These are phyloP conservation scores for Stegostoma tigrinum DNA, from an alignment of 2,113 vertebrate genomes.

Conservation along the genomic window DNA sequence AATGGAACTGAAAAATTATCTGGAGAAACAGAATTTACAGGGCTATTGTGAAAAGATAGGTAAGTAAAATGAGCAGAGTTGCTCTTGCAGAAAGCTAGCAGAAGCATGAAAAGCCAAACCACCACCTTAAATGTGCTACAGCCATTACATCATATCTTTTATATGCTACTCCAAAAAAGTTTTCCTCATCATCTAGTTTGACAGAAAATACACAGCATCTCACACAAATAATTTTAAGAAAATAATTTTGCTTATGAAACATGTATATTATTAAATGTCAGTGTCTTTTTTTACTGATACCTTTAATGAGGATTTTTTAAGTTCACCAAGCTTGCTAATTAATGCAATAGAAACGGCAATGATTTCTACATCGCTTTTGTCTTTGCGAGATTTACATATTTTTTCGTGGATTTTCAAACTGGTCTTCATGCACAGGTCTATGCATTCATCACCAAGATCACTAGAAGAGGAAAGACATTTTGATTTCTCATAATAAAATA, in stretches of 20 bases:
- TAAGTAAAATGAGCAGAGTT: too few relatives aligned
- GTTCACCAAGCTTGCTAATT: background rate
- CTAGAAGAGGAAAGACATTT: background rate
- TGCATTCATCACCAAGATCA: too few relatives aligned
- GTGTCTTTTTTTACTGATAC: background rate
- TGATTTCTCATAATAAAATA: background rate
- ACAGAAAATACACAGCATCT: background rate
- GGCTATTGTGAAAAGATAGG: too few relatives aligned
- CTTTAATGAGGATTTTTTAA: background rate
- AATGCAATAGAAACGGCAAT: background rate
- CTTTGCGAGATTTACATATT: background rate
- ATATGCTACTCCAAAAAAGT: background rate
- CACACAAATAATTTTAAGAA: background rate
- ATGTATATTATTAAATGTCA: background rate
- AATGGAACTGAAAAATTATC: background rate
- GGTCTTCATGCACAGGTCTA: slow-evolving; percentile 39
- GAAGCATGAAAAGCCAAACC: too few relatives aligned
- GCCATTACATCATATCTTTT: background rate
- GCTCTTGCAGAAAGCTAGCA: background rate
- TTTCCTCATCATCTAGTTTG: background rate
- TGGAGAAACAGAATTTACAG: background rate
- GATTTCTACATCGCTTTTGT: rapidly evolving
- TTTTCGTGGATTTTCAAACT: slow-evolving; percentile 47
- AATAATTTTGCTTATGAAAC: background rate
- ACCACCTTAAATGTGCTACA: background rate